A percentile compares a stretch with the other conserved stretches of the same genome.
These are phyloP conservation scores for Stichopus chloronotus DNA, from an alignment of 35 echinoderm and acorn worm species.

Conservation along the genomic window DNA sequence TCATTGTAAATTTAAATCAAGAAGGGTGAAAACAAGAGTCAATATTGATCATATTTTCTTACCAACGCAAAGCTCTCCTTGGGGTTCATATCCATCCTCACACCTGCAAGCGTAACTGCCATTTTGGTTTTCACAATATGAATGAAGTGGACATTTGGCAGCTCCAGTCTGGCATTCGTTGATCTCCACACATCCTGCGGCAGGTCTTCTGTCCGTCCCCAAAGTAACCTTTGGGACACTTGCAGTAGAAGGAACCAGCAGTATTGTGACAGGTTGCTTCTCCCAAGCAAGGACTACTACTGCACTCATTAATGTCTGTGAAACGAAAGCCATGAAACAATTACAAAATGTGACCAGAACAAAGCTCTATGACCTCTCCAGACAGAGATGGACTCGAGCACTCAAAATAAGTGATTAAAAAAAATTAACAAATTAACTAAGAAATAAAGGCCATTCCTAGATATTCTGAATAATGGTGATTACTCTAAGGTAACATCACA, in stretches of 20 bases:
- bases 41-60: not conserved
- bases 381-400: too few relatives aligned
- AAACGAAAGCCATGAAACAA: not conserved
- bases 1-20: too few relatives aligned
- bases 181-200: not conserved
- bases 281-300: not conserved
- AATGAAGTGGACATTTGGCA: not conserved
- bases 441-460: not conserved
- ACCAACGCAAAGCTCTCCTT: not conserved
- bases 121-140: not conserved
- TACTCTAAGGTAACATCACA: too few relatives aligned
- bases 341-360: not conserved
- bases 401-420: not conserved
- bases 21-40: too few relatives aligned
- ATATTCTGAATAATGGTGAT: too few relatives aligned
- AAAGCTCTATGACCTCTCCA: too few relatives aligned
- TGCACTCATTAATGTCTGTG: slow-evolving; percentile 17
- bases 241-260: slow-evolving; percentile 7
- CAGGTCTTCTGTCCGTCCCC: not conserved
- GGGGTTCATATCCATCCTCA: not conserved
- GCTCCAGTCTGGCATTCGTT: not conserved
- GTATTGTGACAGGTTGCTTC: slow-evolving; percentile 5
- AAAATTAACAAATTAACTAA: not conserved
- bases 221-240: not conserved
- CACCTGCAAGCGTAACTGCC: not conserved